These are phyloP conservation scores for Phalera bucephala DNA, from an alignment of 2,888 invertebrate species.

Conservation along the genomic window DNA sequence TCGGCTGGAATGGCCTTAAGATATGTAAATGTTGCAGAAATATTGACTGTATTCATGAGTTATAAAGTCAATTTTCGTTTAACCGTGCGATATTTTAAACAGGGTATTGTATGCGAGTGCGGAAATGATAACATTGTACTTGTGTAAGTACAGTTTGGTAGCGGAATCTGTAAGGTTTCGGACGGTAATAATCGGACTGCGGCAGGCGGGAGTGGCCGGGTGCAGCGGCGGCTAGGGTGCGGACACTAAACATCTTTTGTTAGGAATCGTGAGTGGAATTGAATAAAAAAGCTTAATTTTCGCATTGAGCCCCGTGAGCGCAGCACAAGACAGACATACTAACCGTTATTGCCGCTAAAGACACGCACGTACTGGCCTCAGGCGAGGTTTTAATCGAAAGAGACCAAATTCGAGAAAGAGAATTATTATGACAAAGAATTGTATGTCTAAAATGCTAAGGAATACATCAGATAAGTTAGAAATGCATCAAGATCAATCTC, in stretches of 20 bases:
- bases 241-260: neutral
- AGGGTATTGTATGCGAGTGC: conserved; percentile 1
- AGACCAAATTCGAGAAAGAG: too few relatives aligned
- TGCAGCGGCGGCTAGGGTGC: too few relatives aligned
- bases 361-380: neutral
- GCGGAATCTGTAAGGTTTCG: conserved; percentile 2
- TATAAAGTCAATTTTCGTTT: neutral
- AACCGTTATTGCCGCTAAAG: neutral
- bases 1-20: neutral
- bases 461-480: too few relatives aligned
- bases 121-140: conserved; percentile 10
- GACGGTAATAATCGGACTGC: conserved; percentile 7
- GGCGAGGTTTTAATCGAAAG: neutral
- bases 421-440: too few relatives aligned
- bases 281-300: neutral
- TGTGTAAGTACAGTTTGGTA: conserved; percentile 4
- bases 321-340: neutral
- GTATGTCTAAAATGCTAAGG: too few relatives aligned
- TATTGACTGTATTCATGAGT: neutral
- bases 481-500: too few relatives aligned
- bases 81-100: neutral
- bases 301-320: neutral
- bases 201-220: too few relatives aligned
- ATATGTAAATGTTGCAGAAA: neutral
- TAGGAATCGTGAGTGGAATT: neutral